These are phyloP conservation scores for Campoletis raptor DNA, from an alignment of 2,888 invertebrate genomes.

Conservation along the genomic window DNA sequence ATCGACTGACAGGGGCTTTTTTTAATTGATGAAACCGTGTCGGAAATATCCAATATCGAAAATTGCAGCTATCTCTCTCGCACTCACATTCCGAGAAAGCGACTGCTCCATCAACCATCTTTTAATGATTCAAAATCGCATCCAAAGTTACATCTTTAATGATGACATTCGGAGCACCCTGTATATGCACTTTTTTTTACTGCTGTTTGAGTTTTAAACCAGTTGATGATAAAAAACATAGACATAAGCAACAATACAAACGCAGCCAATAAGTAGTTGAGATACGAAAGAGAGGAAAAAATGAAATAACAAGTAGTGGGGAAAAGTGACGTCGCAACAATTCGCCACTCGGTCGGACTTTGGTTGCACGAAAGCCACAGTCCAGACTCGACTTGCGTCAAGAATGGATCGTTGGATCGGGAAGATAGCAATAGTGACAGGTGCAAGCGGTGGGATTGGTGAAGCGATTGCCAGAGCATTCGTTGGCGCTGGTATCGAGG, in stretches of 20 bases:
- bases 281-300: neutral
- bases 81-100: no score
- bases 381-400: slow-evolving; percentile 22
- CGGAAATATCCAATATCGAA: no score
- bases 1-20: no score
- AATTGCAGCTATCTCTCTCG: no score
- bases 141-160: neutral
- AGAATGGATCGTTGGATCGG: slow-evolving; percentile 87
- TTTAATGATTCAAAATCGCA: no score
- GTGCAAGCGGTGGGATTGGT: slow-evolving; percentile 88
- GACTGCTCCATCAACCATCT: no score
- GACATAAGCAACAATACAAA: neutral
- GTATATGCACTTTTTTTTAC: neutral
- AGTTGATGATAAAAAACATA: neutral
- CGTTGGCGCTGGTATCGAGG: slow-evolving; percentile 86
- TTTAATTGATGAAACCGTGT: no score
- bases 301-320: neutral
- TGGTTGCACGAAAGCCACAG: slow-evolving; percentile 18
- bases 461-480: slow-evolving; percentile 85
- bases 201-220: neutral
- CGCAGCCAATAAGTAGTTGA: neutral
- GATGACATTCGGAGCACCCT: neutral
- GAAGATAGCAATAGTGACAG: slow-evolving; percentile 88
- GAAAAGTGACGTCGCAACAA: neutral
- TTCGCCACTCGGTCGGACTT: neutral